A percentile compares a stretch with the other conserved stretches of the same genome.
phyloP scores from a whole-genome alignment of 2,888 invertebrate species.

The Trissolcus japonicus region DNA sequence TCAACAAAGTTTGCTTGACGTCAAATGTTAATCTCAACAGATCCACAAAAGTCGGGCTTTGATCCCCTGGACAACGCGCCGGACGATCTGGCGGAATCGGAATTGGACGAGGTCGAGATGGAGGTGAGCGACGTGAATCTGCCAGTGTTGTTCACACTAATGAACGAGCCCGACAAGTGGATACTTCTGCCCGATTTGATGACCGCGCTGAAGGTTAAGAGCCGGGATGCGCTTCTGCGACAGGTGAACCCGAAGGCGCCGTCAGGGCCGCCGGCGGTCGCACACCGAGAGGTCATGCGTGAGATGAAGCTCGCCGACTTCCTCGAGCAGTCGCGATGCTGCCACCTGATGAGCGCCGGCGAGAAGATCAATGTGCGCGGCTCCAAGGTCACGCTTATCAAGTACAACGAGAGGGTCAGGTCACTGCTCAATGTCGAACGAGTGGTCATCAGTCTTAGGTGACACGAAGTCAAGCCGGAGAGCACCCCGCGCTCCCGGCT shows the following conservation, averaged over 20 bases:
- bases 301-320: constrained; percentile 89
- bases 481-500: constrained; percentile 35
- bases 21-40: constrained; percentile 56
- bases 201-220: constrained; percentile 86
- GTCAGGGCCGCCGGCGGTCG: constrained; percentile 79
- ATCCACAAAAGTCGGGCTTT: constrained; percentile 77
- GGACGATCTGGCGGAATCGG: constrained; percentile 72
- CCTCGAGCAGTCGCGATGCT: constrained; percentile 87
- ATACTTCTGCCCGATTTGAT: constrained; percentile 88
- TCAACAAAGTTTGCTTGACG: neutral
- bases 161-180: constrained; percentile 83
- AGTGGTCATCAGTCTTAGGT: constrained; percentile 80
- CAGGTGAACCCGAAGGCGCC: constrained; percentile 79
- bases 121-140: constrained; percentile 88
- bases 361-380: constrained; percentile 88
- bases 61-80: constrained; percentile 80
- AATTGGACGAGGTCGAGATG: constrained; percentile 83
- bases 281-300: constrained; percentile 77
- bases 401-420: constrained; percentile 89
- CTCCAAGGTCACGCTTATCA: constrained; percentile 88
- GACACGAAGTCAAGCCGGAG: constrained; percentile 74
- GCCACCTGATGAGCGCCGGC: constrained; percentile 86
- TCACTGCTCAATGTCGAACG: constrained; percentile 89
- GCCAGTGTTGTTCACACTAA: constrained; percentile 87
- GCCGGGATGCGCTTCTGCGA: constrained; percentile 86